Evolutionary conservation across 2,113 vertebrate genomes (phyloP), one percentile per base, ranked within the genome.

Genomic region (Condylura cristata): DNA sequence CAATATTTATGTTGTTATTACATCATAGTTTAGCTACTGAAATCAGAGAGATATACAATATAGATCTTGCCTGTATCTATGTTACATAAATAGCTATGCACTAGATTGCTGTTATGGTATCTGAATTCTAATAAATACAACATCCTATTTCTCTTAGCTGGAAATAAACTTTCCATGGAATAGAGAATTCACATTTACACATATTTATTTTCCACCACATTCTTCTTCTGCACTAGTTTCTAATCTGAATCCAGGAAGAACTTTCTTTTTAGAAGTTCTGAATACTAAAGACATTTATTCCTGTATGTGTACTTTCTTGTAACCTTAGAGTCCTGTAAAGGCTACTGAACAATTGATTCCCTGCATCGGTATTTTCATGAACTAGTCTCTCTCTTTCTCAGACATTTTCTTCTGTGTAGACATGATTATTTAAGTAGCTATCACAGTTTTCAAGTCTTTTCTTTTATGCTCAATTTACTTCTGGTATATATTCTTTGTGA

Each of bases 251-350:
- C 17, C 28, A 61, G 66, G 48, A 13, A 60, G 39, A 41, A 70
- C 8, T 81, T 79, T 84, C 32, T 80, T 63, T 94, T 91, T 74
- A 53, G 63, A 93, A 93, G 14, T 60, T 86, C 30, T 93, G 92
- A 93, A 89, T 95, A 80, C 48, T n/a, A 70, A 89, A 24, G 83
- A 71, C 48, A 91, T 89, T 95, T 90, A n/a, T 81, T 78, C 17
- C 39, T 89, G 70, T 93, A 46, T 75, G 9, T 90, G 71, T 95
- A 90, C 90, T 87, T 92, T 84, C 71, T 93, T 95, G 72, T 89
- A 66, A 89, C 76, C 41, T 84, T 39, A 81, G 89, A 93, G 91
- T 92, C 92, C 37, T 32, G 81, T 86, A 81, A 37, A 39, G 86
- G 80, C 2, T 56, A 30, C 68, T n/a, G 20, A 87, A 63, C 86